Evolutionary conservation across 2,113 vertebrate genomes (phyloP).

Genomic region (Cheilinus undulatus): DNA sequence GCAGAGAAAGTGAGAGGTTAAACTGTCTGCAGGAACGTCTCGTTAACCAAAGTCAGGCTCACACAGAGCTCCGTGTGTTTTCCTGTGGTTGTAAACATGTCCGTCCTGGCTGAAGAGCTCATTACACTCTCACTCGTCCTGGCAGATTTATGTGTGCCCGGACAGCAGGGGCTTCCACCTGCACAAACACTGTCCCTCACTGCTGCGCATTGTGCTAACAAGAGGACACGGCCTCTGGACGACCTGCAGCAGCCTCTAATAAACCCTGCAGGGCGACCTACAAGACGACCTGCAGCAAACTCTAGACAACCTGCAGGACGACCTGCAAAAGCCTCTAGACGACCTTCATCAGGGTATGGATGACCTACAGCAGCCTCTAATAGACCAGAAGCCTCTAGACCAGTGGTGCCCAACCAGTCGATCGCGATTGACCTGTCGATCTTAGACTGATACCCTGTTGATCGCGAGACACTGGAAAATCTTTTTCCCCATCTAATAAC

Average conservation of each 20-base stretch:
- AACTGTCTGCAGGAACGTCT: no score
- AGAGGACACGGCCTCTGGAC: conserved; percentile 61
- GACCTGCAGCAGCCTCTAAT: conserved; percentile 7
- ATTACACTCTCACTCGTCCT: conserved; percentile 59
- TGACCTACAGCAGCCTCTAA: no score
- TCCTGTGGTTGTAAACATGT: conserved; percentile 46
- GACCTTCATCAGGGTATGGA: no score
- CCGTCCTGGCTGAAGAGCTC: conserved; percentile 39
- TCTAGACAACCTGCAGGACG: not conserved
- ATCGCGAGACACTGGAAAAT: no score
- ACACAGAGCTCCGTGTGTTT: conserved; percentile 5
- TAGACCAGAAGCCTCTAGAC: no score
- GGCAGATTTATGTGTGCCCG: conserved; percentile 89
- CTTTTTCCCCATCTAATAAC: no score
- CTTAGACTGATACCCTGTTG: no score
- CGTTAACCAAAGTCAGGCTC: conserved; percentile 5
- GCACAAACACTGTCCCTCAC: conserved; percentile 90
- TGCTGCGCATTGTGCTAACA: conserved; percentile 90
- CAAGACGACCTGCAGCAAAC: no score
- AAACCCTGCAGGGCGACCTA: no score
- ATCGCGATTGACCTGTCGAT: no score
- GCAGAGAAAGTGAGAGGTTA: not conserved
- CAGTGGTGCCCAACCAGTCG: no score
- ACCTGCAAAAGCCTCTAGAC: conserved; percentile 16
- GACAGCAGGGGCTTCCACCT: conserved; percentile 89